Conservation (phyloP, 1,140 invertebrate species). For the Hypsibius dujardini region DNA sequence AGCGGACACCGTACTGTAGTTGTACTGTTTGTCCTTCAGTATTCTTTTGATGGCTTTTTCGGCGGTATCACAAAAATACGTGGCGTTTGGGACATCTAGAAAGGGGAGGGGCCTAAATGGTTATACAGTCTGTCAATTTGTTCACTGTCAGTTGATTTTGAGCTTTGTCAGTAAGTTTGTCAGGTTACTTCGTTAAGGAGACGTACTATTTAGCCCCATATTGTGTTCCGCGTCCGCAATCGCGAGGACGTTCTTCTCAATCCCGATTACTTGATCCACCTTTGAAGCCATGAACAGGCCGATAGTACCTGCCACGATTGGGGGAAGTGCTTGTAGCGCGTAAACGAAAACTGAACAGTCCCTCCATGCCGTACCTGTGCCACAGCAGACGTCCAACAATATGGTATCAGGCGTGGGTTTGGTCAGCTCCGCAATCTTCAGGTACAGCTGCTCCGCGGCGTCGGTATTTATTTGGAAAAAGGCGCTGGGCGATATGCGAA, state of each 20-base stretch:
- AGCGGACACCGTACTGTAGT: conserved; percentile 32
- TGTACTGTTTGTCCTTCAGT: conserved; percentile 27
- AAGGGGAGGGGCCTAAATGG: not conserved
- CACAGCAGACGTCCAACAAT: conserved; percentile 42
- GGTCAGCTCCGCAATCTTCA: conserved; percentile 32
- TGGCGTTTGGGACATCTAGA: conserved; percentile 33
- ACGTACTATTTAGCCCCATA: conserved; percentile 32
- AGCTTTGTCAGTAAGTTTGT: too few relatives aligned
- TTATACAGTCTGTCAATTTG: too few relatives aligned
- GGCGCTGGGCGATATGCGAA: conserved; percentile 33
- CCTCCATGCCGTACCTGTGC: too few relatives aligned
- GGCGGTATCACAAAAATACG: conserved; percentile 35
- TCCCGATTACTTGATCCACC: conserved; percentile 36
- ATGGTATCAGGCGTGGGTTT: conserved; percentile 31
- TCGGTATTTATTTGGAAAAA: conserved; percentile 34
- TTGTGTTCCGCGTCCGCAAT: conserved; percentile 39
- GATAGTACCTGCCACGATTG: conserved; percentile 33
- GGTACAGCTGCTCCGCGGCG: conserved; percentile 38
- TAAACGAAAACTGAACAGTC: too few relatives aligned
- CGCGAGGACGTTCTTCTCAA: conserved; percentile 36
- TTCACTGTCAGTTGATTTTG: too few relatives aligned
- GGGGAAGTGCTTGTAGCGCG: conserved; percentile 6
- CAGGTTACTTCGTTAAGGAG: not conserved
- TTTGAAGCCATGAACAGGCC: conserved; percentile 36
- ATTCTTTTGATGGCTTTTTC: conserved; percentile 33